Percentiles rank a stretch among this genome's conserved stretches.
phyloP scores from a whole-genome alignment of 2,113 vertebrate genomes.

The Cathartes aura region DNA sequence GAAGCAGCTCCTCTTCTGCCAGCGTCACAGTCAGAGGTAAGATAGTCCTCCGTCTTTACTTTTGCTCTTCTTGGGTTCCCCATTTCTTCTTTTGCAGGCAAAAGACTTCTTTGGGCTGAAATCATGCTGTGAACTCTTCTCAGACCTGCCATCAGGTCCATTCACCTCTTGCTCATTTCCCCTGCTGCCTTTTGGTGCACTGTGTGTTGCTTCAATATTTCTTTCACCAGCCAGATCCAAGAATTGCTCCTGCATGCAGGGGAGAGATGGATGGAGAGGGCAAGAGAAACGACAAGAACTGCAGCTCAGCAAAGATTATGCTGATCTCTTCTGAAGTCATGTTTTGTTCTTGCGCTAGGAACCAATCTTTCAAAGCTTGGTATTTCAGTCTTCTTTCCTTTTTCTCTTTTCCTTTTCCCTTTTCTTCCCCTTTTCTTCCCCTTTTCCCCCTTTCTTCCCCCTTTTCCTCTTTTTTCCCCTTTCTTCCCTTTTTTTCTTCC shows the following conservation, averaged over 20 bases:
- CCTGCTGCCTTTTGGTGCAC: background rate
- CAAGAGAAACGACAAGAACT: background rate
- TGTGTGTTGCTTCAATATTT: background rate
- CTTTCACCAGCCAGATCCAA: background rate
- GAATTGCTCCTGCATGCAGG: background rate
- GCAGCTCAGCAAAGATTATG: background rate
- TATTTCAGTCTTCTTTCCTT: conserved; percentile 38
- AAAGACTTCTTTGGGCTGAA: background rate
- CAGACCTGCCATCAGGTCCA: background rate
- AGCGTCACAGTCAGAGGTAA: conserved; percentile 93
- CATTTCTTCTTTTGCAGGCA: conserved; percentile 9
- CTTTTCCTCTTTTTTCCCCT: too few relatives aligned
- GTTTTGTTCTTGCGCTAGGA: background rate
- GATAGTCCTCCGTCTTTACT: background rate
- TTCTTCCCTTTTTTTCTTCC: background rate
- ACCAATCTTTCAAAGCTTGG: background rate
- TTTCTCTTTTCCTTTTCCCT: background rate
- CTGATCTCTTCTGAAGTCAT: background rate
- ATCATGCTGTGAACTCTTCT: background rate
- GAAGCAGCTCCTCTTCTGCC: conserved; percentile 88
- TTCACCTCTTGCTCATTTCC: background rate
- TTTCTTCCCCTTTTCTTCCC: conserved; percentile 15
- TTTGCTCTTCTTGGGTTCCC: background rate
- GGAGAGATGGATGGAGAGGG: background rate
- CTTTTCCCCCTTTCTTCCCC: background rate